These are phyloP conservation scores for Perdita meconis DNA, from an alignment of 2,888 invertebrate species.

Conservation along the genomic window DNA sequence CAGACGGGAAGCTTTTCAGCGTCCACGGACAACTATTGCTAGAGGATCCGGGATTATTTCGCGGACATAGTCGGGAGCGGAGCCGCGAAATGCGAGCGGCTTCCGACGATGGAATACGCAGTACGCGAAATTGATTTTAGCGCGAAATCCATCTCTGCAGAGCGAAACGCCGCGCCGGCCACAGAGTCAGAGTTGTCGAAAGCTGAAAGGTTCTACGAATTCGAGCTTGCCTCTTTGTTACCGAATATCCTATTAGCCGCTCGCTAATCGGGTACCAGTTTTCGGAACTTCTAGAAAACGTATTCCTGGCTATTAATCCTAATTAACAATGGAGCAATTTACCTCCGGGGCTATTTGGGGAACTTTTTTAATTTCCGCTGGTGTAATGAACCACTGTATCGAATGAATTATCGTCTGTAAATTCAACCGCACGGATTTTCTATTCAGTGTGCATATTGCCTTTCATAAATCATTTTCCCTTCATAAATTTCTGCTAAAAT, in stretches of 20 bases:
- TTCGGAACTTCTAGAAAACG: neutral
- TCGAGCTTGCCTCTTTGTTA: constrained; percentile 6
- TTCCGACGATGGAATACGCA: constrained; percentile 14
- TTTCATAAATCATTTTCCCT: constrained; percentile 33
- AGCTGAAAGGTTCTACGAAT: neutral
- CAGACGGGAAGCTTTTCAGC: neutral
- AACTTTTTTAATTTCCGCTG: constrained; percentile 36
- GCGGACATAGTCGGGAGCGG: constrained; percentile 11
- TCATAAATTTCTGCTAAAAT: constrained; percentile 16
- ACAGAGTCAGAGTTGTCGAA: neutral
- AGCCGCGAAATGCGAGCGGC: neutral
- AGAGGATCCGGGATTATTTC: constrained; percentile 25
- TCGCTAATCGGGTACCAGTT: constrained; percentile 9
- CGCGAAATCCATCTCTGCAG: neutral
- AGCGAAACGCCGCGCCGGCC: neutral
- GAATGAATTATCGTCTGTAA: constrained; percentile 47
- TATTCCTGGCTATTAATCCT: constrained; percentile 31
- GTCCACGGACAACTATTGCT: neutral
- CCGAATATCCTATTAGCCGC: constrained; percentile 4
- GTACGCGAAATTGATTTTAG: constrained; percentile 29
- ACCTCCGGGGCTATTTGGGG: constrained; percentile 2
- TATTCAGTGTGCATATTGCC: constrained; percentile 25
- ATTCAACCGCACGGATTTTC: constrained; percentile 28
- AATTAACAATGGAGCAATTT: constrained; percentile 45
- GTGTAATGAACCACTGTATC: constrained; percentile 32